A percentile compares a stretch with the other conserved stretches of the same genome.
These are phyloP conservation scores for Parnassius glacialis DNA, from an alignment of 2,888 invertebrate genomes.

Conservation along the genomic window DNA sequence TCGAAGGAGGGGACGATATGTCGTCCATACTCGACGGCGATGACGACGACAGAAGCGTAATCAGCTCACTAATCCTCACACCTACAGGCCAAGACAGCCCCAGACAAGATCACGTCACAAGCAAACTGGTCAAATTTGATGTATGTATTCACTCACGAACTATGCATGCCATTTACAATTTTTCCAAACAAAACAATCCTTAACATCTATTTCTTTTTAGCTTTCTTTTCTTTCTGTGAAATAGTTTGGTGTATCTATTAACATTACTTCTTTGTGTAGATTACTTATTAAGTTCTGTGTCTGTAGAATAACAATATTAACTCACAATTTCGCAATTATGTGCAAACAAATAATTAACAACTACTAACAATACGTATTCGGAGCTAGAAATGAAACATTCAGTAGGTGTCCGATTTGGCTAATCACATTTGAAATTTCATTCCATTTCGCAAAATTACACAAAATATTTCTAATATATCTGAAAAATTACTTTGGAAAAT, in stretches of 20 bases:
- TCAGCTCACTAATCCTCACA: constrained; percentile 75
- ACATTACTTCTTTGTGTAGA: constrained; percentile 28
- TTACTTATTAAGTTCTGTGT: constrained; percentile 31
- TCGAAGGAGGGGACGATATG: constrained; percentile 80
- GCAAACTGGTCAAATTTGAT: constrained; percentile 80
- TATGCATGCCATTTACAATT: constrained; percentile 15
- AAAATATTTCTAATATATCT: background rate
- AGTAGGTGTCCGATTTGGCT: constrained; percentile 17
- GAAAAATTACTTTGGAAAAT: background rate
- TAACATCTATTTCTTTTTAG: constrained; percentile 41
- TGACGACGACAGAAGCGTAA: constrained; percentile 85
- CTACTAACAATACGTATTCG: constrained; percentile 44
- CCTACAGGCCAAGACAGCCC: constrained; percentile 69
- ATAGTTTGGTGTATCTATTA: constrained; percentile 30
- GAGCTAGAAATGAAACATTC: constrained; percentile 36
- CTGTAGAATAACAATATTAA: constrained; percentile 54
- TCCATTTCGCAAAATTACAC: background rate
- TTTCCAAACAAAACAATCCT: constrained; percentile 24
- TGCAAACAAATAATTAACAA: constrained; percentile 66
- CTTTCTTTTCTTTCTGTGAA: constrained; percentile 45
- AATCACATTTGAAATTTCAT: constrained; percentile 7
- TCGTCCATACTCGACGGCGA: constrained; percentile 86
- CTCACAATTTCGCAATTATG: constrained; percentile 51
- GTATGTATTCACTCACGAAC: constrained; percentile 58
- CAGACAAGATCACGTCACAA: constrained; percentile 65